phyloP scores from a whole-genome alignment of 2,113 vertebrate species.

The Phylloscopus whistleri region DNA sequence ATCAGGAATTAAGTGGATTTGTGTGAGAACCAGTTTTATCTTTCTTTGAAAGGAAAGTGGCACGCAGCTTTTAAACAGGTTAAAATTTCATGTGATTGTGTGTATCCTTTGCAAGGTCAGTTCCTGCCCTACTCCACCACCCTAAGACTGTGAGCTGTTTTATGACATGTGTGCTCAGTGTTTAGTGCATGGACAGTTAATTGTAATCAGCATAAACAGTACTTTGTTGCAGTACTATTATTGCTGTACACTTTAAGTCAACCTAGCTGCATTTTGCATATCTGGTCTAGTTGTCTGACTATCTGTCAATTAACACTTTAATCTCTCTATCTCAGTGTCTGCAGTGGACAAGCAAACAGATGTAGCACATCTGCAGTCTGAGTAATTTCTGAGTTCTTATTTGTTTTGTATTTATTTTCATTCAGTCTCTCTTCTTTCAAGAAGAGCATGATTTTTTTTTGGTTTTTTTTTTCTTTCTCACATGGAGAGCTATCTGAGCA shows the following conservation, averaged over 20 bases:
- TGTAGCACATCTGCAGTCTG: conserved; percentile 41
- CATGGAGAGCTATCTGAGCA: not conserved
- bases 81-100: not conserved
- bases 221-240: not conserved
- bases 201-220: not conserved
- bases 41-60: not conserved
- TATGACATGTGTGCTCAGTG: not conserved
- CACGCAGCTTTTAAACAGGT: not conserved
- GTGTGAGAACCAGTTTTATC: not conserved
- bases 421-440: not conserved
- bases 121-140: not conserved
- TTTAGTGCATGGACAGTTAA: not conserved
- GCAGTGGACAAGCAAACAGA: conserved; percentile 52
- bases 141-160: not conserved
- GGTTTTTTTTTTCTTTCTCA: not conserved
- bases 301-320: conserved; percentile 9
- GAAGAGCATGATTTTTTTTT: not conserved
- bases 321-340: conserved; percentile 36
- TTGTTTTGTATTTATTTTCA: conserved; percentile 10
- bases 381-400: not conserved
- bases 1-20: not conserved
- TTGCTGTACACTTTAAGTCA: not conserved
- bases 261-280: not conserved
- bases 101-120: not conserved
- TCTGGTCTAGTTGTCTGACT: conserved; percentile 14